Evolutionary conservation across 1,140 invertebrate genomes (phyloP).

Genomic region (Drosophila sechellia): DNA sequence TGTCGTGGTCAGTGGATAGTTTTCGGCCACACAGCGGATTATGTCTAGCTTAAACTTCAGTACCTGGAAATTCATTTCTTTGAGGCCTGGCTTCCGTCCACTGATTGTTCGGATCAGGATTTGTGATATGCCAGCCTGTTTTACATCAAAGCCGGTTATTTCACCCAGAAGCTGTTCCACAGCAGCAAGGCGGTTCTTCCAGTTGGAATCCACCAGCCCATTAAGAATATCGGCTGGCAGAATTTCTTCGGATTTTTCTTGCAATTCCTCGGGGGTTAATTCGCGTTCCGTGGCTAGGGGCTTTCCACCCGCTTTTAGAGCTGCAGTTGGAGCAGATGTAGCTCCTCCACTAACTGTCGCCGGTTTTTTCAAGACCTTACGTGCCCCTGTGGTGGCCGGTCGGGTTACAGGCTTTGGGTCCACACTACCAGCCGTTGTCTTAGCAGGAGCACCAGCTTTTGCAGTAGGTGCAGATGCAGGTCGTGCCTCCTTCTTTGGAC

Average conservation of each 20-base stretch:
- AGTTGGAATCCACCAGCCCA: conserved; percentile 91
- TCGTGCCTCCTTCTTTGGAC: conserved; percentile 87
- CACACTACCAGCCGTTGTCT: conserved; percentile 85
- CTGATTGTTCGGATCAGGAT: conserved; percentile 90
- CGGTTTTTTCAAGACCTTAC: conserved; percentile 63
- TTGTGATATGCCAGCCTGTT: conserved; percentile 89
- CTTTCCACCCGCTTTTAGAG: conserved; percentile 81
- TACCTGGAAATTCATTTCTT: conserved; percentile 96
- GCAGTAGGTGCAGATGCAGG: conserved; percentile 85
- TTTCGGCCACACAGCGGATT: conserved; percentile 91
- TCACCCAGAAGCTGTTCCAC: conserved; percentile 90
- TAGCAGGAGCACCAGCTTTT: conserved; percentile 81
- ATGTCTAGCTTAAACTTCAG: conserved; percentile 93
- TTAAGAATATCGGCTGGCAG: conserved; percentile 87
- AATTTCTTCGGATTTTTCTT: conserved; percentile 88
- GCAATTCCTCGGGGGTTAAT: conserved; percentile 89
- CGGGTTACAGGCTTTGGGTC: conserved; percentile 86
- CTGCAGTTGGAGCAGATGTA: conserved; percentile 8
- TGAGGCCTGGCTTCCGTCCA: conserved; percentile 95
- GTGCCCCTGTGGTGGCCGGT: conserved; percentile 85
- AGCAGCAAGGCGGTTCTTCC: conserved; percentile 93
- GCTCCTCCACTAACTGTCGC: conserved; percentile 34
- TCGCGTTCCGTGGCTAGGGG: conserved; percentile 85
- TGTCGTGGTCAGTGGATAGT: conserved; percentile 89
- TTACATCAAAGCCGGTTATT: conserved; percentile 87